Base-by-base conservation (phyloP, 2,888 invertebrate species). In the Leptarthrus brevirostris region DNA sequence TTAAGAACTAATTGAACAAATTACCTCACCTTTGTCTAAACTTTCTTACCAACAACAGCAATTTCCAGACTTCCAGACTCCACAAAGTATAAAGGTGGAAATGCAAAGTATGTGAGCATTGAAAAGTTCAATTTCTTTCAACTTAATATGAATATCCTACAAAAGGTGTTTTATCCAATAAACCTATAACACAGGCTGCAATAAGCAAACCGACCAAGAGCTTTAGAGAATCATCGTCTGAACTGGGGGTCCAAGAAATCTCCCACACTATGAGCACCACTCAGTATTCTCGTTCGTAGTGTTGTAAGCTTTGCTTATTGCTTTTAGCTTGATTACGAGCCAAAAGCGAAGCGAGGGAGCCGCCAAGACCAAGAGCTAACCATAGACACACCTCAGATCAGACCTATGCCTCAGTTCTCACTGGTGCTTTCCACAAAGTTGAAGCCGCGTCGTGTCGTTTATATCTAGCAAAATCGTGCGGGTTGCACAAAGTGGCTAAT, bases 261-360 rank as follows among this genome's bases (percentile, higher is more conserved):
- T 56, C 56, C 56, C 56, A 56, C 56, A 56, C 56, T 54, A 22
- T 26, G 30, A n/a, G 26, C 16, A 30, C 22, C 5, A 20, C 14
- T 22, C 12, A 24, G 54, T 8, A 8, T 30, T 30, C 4, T 30
- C n/a, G 30, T 8, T 30, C 8, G 8, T 30, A 8, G 22, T 24
- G 54, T 30, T 30, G 16, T 56, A 26, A 10, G 30, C 54, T 30
- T 24, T 56, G 54, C n/a, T n/a, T n/a, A n/a, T n/a, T n/a, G n/a
- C 56, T 56, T 56, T 56, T 56, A 30, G 56, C 30, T 26, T 56
- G 56, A 56, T 56, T 56, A 8, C 56, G 56, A 44, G 44, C 44
- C 16, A 8, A n/a, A n/a, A 12, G 44, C n/a, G 8, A 24, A n/a
- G 26, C 16, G 26, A 30, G 16, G 4, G 24, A 24, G 14, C 26